These are phyloP conservation scores for Euclidia mi DNA, from an alignment of 2,888 invertebrate genomes.

Conservation along the genomic window DNA sequence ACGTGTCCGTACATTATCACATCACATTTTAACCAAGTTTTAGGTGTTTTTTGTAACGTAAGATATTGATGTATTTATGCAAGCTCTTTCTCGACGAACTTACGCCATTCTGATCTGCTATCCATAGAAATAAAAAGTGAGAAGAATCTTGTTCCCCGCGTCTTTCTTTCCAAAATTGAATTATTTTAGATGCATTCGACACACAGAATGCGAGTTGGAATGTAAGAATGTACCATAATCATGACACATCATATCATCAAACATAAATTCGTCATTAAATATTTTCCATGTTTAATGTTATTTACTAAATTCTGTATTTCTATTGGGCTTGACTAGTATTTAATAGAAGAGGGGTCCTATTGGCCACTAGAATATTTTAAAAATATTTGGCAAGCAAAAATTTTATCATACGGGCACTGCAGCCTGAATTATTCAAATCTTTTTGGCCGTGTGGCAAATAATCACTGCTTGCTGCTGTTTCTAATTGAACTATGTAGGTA, in stretches of 20 bases:
- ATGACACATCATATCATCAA: conserved; percentile 45
- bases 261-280: conserved; percentile 47
- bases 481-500: conserved; percentile 3
- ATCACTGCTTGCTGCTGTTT: conserved; percentile 15
- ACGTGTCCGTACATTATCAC: conserved; percentile 18
- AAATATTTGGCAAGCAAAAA: conserved; percentile 27
- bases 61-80: conserved; percentile 15
- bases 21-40: conserved; percentile 25
- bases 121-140: background rate
- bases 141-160: too few species aligned
- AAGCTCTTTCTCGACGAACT: conserved; percentile 16
- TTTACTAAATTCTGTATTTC: conserved; percentile 57
- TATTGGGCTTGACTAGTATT: conserved; percentile 61
- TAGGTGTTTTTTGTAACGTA: conserved; percentile 30
- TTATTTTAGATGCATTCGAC: background rate
- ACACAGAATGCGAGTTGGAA: conserved; percentile 5
- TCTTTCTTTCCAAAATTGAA: background rate
- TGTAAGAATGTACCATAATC: conserved; percentile 39
- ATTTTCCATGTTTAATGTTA: conserved; percentile 58
- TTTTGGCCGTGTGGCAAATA: conserved; percentile 5
- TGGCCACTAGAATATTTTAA: conserved; percentile 37
- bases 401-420: conserved; percentile 16
- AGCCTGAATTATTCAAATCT: conserved; percentile 2
- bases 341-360: conserved; percentile 59
- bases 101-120: conserved; percentile 13